phyloP scores from a whole-genome alignment of 1,140 invertebrate genomes.

The Hycleus phaleratus region DNA sequence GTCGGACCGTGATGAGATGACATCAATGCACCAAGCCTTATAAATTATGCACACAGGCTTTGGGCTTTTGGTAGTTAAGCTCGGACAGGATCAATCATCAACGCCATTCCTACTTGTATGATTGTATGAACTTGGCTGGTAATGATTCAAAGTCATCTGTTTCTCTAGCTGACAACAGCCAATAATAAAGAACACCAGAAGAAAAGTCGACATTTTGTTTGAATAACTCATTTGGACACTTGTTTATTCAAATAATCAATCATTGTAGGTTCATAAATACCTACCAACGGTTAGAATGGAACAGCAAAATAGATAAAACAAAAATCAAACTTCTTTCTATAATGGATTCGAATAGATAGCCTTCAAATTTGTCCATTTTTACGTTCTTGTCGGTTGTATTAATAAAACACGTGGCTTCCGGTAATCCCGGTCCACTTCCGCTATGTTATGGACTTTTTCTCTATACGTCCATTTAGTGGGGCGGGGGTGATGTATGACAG shows the following conservation, averaged over 20 bases:
- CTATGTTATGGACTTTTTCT: slow-evolving; percentile 9
- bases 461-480: too few relatives aligned
- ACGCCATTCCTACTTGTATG: not conserved
- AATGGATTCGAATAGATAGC: not conserved
- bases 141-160: too few relatives aligned
- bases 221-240: not conserved
- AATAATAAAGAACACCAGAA: too few relatives aligned
- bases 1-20: not conserved
- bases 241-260: not conserved
- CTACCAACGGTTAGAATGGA: too few relatives aligned
- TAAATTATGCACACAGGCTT: slow-evolving; percentile 2
- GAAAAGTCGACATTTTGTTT: not conserved
- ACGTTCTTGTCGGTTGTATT: slow-evolving; percentile 10
- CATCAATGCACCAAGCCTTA: slow-evolving; percentile 7
- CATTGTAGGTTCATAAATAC: too few relatives aligned
- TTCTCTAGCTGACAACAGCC: too few relatives aligned
- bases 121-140: too few relatives aligned
- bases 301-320: too few relatives aligned
- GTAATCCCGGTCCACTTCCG: slow-evolving; percentile 25
- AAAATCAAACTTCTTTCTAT: too few relatives aligned
- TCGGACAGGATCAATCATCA: slow-evolving; percentile 1
- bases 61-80: not conserved
- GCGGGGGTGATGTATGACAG: slow-evolving; percentile 22
- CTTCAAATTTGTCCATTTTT: not conserved
- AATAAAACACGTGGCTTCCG: slow-evolving; percentile 30